Evolutionary conservation across 2,888 invertebrate species (phyloP).

Genomic region (Nesidiocoris tenuis): DNA sequence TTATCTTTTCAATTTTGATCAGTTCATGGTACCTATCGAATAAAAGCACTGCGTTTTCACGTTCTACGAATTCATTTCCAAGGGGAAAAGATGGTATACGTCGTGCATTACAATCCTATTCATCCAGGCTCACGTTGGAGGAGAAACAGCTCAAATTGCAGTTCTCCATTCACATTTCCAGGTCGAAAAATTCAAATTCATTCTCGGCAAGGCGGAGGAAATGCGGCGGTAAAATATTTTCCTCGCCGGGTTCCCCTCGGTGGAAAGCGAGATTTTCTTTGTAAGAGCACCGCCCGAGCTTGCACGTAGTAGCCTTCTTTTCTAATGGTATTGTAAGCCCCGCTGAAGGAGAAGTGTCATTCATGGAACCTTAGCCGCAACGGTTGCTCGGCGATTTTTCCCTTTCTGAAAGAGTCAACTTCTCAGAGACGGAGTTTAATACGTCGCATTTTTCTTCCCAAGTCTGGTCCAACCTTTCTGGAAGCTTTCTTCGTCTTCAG

Average conservation of each 20-base stretch:
- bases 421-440: neutral
- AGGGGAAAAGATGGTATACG: too few relatives aligned
- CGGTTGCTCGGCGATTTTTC: neutral
- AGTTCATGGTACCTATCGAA: too few relatives aligned
- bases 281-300: neutral
- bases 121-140: too few relatives aligned
- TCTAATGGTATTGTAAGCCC: neutral
- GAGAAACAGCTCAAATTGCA: too few relatives aligned
- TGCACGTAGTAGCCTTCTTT: neutral
- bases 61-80: too few relatives aligned
- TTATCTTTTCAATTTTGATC: too few relatives aligned
- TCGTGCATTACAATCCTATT: too few relatives aligned
- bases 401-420: neutral
- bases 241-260: neutral
- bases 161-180: too few relatives aligned
- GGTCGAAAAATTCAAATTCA: too few relatives aligned
- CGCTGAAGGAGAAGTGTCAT: conserved; percentile 27
- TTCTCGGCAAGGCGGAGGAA: too few relatives aligned
- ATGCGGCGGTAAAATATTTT: neutral
- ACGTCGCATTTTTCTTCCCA: neutral
- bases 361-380: conserved; percentile 1
- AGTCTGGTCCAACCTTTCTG: neutral
- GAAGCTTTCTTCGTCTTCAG: neutral
- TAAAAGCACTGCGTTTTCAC: too few relatives aligned
- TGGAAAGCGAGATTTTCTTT: conserved; percentile 3